These are phyloP conservation scores for Matsumyia berberina DNA, from an alignment of 2,888 invertebrate species.

Conservation along the genomic window DNA sequence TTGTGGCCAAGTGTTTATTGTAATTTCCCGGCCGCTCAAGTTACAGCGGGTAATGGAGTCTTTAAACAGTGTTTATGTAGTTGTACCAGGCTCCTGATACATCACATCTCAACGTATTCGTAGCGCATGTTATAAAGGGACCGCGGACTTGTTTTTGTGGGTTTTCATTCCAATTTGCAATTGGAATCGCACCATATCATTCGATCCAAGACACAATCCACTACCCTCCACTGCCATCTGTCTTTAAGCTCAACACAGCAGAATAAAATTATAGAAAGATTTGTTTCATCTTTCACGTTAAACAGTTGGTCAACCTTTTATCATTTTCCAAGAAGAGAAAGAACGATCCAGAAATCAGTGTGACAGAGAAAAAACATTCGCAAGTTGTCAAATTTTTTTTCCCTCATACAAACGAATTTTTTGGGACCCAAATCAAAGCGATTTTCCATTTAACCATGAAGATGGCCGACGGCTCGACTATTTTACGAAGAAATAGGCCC, in stretches of 20 bases:
- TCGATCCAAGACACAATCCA: background rate
- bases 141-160: too few species aligned
- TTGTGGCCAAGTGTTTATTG: too few species aligned
- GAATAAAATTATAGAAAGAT: slow-evolving; percentile 38
- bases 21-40: too few species aligned
- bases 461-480: slow-evolving; percentile 93
- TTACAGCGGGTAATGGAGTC: too few species aligned
- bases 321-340: slow-evolving; percentile 60
- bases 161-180: too few species aligned
- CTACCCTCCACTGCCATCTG: slow-evolving; percentile 15
- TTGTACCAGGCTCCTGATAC: too few species aligned
- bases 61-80: too few species aligned
- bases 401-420: slow-evolving; percentile 69
- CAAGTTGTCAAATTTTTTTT: slow-evolving; percentile 65
- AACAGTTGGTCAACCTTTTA: slow-evolving; percentile 66
- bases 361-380: slow-evolving; percentile 71
- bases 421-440: slow-evolving; percentile 71
- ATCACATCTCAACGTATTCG: too few species aligned
- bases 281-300: slow-evolving; percentile 30
- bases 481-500: slow-evolving; percentile 94
- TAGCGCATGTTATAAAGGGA: too few species aligned
- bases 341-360: slow-evolving; percentile 62
- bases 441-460: slow-evolving; percentile 86
- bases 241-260: background rate
- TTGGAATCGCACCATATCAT: background rate